phyloP scores from a whole-genome alignment of 1,140 invertebrate species.

The Gryllus bimaculatus region DNA sequence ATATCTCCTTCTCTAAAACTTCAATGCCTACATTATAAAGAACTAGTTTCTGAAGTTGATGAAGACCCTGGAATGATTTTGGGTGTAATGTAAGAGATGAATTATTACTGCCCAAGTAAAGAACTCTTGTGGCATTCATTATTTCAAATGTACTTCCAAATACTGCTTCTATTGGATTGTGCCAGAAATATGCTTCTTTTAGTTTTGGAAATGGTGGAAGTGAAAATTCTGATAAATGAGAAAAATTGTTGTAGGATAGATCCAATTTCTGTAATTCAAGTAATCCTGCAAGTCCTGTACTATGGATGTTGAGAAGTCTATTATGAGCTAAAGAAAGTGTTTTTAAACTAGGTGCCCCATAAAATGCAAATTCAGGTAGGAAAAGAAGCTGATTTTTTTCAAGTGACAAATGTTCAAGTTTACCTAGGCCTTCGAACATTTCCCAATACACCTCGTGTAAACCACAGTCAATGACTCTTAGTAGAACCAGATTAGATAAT shows the following conservation, averaged over 20 bases:
- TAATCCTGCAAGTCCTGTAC: conserved; percentile 53
- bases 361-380: conserved; percentile 57
- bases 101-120: conserved; percentile 46
- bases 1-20: conserved; percentile 46
- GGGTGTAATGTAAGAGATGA: conserved; percentile 43
- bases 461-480: conserved; percentile 48
- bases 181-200: conserved; percentile 45
- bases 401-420: conserved; percentile 47
- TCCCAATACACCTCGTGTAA: conserved; percentile 54
- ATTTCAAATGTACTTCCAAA: conserved; percentile 62
- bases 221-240: conserved; percentile 55
- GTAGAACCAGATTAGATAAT: conserved; percentile 42
- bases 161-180: conserved; percentile 55
- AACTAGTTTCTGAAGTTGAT: conserved; percentile 40
- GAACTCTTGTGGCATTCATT: conserved; percentile 52
- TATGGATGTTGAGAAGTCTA: conserved; percentile 49
- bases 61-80: conserved; percentile 52
- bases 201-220: conserved; percentile 58
- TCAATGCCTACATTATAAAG: conserved; percentile 46
- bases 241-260: conserved; percentile 53
- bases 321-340: conserved; percentile 53
- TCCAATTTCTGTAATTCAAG: conserved; percentile 52
- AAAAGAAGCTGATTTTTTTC: conserved; percentile 52
- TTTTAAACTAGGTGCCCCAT: conserved; percentile 51
- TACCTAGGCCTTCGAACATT: conserved; percentile 53